phyloP scores from a whole-genome alignment of 1,140 invertebrate species.

The Latrodectus geometricus region DNA sequence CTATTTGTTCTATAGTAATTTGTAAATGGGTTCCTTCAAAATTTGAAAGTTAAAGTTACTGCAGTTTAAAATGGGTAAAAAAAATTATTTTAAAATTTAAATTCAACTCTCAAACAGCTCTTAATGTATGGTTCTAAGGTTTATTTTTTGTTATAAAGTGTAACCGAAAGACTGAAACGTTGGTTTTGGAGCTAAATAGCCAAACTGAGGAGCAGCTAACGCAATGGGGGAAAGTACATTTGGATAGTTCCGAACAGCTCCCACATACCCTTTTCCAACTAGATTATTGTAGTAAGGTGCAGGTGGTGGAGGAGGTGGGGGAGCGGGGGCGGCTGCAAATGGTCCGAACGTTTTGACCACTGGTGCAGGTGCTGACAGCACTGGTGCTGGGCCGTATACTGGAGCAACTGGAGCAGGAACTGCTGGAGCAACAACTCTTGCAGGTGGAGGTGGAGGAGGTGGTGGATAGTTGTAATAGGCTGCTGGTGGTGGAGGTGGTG shows the following conservation, averaged over 20 bases:
- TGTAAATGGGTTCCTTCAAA: too few species aligned
- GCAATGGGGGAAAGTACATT: slow-evolving; percentile 11
- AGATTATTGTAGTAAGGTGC: slow-evolving; percentile 31
- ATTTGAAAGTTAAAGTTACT: too few species aligned
- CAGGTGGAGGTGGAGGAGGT: slow-evolving; percentile 14
- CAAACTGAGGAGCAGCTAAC: slow-evolving; percentile 20
- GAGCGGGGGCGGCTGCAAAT: slow-evolving; percentile 5
- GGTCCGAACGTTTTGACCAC: neutral
- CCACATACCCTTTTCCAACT: slow-evolving; percentile 28
- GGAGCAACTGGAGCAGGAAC: neutral
- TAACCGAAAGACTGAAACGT: slow-evolving; percentile 8
- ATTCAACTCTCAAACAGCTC: neutral
- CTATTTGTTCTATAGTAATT: too few species aligned
- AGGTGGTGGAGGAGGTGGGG: slow-evolving; percentile 10
- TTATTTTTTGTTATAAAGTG: slow-evolving; percentile 34
- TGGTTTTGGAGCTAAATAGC: slow-evolving; percentile 4
- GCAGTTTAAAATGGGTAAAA: too few species aligned
- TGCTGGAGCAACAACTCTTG: neutral
- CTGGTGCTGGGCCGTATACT: neutral
- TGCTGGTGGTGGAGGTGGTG: slow-evolving; percentile 35
- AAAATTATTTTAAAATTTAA: too few species aligned
- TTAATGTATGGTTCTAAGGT: neutral
- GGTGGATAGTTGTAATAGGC: slow-evolving; percentile 2
- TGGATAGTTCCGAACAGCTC: slow-evolving; percentile 13
- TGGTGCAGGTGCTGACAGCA: neutral